Conservation (phyloP, 2,797 vertebrate species). For the Hydrolagus colliei region DNA sequence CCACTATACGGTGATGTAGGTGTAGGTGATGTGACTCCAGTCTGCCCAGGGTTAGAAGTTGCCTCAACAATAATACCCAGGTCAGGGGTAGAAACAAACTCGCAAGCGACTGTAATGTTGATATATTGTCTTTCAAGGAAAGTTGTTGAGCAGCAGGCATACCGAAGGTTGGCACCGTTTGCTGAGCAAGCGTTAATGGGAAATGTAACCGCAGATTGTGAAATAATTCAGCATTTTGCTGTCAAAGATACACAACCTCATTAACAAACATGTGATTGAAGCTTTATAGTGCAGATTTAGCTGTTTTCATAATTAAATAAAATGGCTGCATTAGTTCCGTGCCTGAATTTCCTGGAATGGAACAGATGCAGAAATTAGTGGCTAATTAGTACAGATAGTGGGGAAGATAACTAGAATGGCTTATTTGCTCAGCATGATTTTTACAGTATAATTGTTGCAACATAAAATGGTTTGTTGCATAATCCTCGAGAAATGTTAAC, state of each 20-base stretch:
- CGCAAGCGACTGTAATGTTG: no score
- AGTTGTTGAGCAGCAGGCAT: neutral
- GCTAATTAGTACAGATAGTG: slow-evolving; percentile 30
- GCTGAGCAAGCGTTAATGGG: neutral
- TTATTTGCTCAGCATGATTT: slow-evolving; percentile 30
- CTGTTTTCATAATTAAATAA: slow-evolving; percentile 32
- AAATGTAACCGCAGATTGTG: slow-evolving; percentile 18
- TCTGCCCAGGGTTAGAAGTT: no score
- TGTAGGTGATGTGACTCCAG: no score
- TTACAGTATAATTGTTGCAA: slow-evolving; percentile 30
- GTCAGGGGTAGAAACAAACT: no score
- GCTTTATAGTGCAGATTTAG: slow-evolving; percentile 29
- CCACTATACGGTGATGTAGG: no score
- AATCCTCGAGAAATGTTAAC: slow-evolving; percentile 25
- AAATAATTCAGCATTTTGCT: slow-evolving; percentile 27
- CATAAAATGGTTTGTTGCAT: slow-evolving; percentile 25
- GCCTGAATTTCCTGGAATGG: slow-evolving; percentile 26
- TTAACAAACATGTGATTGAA: slow-evolving; percentile 31
- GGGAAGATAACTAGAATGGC: slow-evolving; percentile 29
- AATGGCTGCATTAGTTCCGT: slow-evolving; percentile 28
- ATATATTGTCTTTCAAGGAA: no score
- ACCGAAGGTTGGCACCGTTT: neutral
- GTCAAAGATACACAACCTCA: slow-evolving; percentile 15
- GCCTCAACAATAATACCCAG: no score
- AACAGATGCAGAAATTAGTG: slow-evolving; percentile 32